phyloP scores from a whole-genome alignment of 37 sponge, comb jelly and placozoan species.

The Mnemiopsis leidyi region DNA sequence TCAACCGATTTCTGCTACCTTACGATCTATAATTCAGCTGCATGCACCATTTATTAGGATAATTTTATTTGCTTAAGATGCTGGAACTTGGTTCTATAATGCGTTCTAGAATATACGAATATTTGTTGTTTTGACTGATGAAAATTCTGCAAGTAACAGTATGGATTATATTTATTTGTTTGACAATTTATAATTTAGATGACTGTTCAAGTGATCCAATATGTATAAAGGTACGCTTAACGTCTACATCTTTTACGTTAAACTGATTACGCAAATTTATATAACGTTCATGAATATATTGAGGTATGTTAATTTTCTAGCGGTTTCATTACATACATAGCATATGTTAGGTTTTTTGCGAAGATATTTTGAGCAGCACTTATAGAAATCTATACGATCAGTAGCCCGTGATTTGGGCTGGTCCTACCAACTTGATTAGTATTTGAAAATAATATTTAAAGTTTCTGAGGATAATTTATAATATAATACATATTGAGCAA shows the following conservation, averaged over 20 bases:
- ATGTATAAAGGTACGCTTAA: background rate
- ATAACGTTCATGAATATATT: background rate
- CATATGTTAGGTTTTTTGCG: too few relatives aligned
- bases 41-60: background rate
- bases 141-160: background rate
- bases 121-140: background rate
- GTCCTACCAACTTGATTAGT: background rate
- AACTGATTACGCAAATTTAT: background rate
- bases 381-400: background rate
- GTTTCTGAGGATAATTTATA: constrained; percentile 24
- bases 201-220: background rate
- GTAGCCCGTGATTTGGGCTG: background rate
- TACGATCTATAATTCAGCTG: background rate
- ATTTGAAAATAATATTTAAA: constrained; percentile 60
- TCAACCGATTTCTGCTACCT: background rate
- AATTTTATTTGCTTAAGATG: background rate
- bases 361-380: background rate
- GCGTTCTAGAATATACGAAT: background rate
- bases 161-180: background rate
- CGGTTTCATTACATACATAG: too few relatives aligned
- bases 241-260: background rate
- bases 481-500: constrained; percentile 13
- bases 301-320: background rate
- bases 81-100: background rate
- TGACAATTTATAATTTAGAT: background rate